Conservation (phyloP, 2,113 vertebrate species). For the Puntigrus tetrazona region DNA sequence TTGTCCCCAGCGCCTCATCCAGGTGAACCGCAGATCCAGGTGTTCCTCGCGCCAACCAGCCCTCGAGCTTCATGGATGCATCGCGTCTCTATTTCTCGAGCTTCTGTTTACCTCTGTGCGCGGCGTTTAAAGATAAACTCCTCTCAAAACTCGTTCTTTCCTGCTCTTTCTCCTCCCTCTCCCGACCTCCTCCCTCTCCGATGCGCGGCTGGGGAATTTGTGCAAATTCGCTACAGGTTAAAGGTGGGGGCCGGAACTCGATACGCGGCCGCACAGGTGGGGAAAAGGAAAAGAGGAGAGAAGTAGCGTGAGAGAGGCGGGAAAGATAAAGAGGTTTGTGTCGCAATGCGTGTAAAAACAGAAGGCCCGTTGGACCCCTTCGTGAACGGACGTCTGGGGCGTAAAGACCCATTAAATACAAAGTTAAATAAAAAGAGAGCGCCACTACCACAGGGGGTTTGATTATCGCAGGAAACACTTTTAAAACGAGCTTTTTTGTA, state of each 20-base stretch:
- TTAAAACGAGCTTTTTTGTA: too few relatives aligned
- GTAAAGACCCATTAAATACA: background rate
- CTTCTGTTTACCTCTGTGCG: background rate
- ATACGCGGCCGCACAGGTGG: slow-evolving; percentile 16
- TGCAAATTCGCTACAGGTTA: slow-evolving; percentile 8
- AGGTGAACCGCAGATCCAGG: slow-evolving; percentile 1
- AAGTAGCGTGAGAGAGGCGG: background rate
- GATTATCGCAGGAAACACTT: too few relatives aligned
- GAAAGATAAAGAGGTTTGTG: background rate
- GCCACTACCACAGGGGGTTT: too few relatives aligned
- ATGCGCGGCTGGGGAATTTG: slow-evolving; percentile 15
- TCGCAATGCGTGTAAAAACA: too few relatives aligned
- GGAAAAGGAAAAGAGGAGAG: slow-evolving; percentile 36
- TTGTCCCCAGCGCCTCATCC: slow-evolving; percentile 33
- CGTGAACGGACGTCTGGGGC: background rate
- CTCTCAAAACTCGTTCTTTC: background rate
- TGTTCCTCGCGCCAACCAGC: background rate
- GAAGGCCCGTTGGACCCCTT: too few relatives aligned
- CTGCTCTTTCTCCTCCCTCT: slow-evolving; percentile 23
- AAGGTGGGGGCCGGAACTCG: slow-evolving; percentile 10
- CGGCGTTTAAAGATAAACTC: background rate
- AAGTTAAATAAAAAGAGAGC: too few relatives aligned
- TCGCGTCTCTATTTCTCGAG: background rate
- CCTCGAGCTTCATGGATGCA: too few relatives aligned
- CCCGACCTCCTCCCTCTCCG: slow-evolving; percentile 31